phyloP scores from a whole-genome alignment of 1,140 invertebrate genomes.

The Campodea augens region DNA sequence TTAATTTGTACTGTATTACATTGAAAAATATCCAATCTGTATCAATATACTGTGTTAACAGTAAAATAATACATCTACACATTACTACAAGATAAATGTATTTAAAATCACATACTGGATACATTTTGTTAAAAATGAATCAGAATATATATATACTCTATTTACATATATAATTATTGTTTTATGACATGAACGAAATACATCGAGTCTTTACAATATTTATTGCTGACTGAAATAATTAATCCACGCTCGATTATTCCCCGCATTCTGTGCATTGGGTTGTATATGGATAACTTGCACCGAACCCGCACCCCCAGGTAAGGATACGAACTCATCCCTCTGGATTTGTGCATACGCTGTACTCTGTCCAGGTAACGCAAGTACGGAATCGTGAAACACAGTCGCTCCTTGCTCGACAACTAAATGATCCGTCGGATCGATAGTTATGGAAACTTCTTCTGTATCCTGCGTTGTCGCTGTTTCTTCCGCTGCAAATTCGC shows the following conservation, averaged over 20 bases:
- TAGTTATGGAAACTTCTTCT: neutral
- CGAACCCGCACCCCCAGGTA: neutral
- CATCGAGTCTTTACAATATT: too few relatives aligned
- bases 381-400: neutral
- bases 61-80: too few relatives aligned
- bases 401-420: neutral
- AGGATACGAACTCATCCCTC: neutral
- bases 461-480: neutral
- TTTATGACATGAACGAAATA: too few relatives aligned
- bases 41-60: too few relatives aligned
- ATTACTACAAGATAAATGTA: too few relatives aligned
- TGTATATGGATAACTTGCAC: neutral
- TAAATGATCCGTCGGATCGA: too few relatives aligned
- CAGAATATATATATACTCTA: too few relatives aligned
- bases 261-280: neutral
- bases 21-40: too few relatives aligned
- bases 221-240: neutral
- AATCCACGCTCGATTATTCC: neutral
- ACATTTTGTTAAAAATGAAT: too few relatives aligned
- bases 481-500: neutral
- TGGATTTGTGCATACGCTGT: neutral
- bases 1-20: too few relatives aligned
- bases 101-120: too few relatives aligned
- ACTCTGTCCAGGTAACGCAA: neutral
- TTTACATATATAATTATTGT: too few relatives aligned